phyloP scores from a whole-genome alignment of 2,888 invertebrate genomes.

The Nephrotoma guestfalica region DNA sequence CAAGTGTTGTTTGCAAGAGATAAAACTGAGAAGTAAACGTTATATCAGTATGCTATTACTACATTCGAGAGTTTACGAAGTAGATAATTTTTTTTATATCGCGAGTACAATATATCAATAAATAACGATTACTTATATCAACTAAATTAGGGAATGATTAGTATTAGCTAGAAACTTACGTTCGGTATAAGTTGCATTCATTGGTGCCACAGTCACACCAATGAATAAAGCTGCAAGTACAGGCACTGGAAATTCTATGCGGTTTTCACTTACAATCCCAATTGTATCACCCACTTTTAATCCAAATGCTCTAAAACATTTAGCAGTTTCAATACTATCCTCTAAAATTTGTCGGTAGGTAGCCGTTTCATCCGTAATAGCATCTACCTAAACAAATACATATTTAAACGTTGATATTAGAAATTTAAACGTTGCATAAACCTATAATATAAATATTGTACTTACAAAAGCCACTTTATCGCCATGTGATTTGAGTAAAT shows the following conservation, averaged over 20 bases:
- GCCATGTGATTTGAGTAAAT: neutral
- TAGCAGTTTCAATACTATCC: slow-evolving; percentile 19
- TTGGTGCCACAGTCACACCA: slow-evolving; percentile 34
- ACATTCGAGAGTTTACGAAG: neutral
- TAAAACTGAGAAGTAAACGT: neutral
- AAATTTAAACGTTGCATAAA: neutral
- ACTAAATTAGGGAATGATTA: neutral
- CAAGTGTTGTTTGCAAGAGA: neutral
- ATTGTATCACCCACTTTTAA: slow-evolving; percentile 33
- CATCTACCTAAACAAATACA: neutral
- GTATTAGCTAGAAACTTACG: slow-evolving; percentile 23
- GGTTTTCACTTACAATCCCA: slow-evolving; percentile 42
- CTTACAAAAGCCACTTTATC: neutral
- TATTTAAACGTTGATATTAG: neutral
- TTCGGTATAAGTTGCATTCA: slow-evolving; percentile 42
- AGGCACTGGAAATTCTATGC: slow-evolving; percentile 35
- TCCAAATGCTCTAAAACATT: slow-evolving; percentile 15
- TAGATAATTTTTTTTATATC: neutral
- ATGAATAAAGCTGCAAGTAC: slow-evolving; percentile 22
- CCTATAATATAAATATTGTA: neutral
- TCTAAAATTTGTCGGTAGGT: neutral
- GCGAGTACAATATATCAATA: neutral
- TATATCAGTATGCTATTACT: neutral
- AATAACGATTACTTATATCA: neutral
- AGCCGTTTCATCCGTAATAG: neutral